These are phyloP conservation scores for Zosterops japonicus DNA, from an alignment of 2,113 vertebrate genomes.

Conservation along the genomic window DNA sequence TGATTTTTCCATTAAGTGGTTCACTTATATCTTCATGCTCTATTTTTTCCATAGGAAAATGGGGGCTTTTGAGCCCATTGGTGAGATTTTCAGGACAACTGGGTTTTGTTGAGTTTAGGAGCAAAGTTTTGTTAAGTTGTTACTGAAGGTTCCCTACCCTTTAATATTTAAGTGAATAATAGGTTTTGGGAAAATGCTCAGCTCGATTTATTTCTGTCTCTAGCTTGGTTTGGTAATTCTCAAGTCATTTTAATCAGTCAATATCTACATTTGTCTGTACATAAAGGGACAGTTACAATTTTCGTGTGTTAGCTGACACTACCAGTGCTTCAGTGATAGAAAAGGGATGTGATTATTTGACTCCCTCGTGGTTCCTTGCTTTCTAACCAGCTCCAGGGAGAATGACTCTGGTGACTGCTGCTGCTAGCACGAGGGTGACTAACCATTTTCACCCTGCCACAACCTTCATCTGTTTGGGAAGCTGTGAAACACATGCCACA, in stretches of 20 bases:
- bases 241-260: not conserved
- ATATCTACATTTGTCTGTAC: not conserved
- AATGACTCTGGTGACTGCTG: not conserved
- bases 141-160: not conserved
- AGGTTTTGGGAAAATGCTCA: not conserved
- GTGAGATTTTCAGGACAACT: not conserved
- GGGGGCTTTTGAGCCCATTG: not conserved
- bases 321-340: not conserved
- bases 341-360: not conserved
- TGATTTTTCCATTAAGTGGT: not conserved
- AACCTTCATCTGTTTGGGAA: slow-evolving; percentile 1
- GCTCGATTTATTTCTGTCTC: not conserved
- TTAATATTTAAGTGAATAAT: not conserved
- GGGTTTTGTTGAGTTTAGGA: not conserved
- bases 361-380: not conserved
- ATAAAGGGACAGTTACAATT: not conserved
- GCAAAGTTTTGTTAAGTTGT: not conserved
- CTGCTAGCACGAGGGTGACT: not conserved
- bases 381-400: not conserved
- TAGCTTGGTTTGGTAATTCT: not conserved
- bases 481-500: not conserved
- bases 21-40: not conserved
- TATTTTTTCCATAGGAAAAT: not conserved
- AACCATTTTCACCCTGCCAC: not conserved
- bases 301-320: not conserved